Conservation (phyloP, 23 tunicate genomes). For the Trididemnum clinides region DNA sequence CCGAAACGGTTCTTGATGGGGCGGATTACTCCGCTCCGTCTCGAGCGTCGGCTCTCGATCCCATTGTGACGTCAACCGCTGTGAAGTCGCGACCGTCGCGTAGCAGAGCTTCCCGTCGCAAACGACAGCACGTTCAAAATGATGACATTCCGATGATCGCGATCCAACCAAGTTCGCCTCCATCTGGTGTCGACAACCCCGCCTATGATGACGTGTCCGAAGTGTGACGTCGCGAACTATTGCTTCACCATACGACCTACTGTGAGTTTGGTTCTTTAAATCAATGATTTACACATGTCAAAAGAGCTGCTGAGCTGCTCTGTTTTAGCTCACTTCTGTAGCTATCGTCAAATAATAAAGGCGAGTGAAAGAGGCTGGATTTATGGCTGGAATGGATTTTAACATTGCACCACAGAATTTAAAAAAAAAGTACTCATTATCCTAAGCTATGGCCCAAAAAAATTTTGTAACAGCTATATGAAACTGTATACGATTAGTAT, state of each 20-base stretch:
- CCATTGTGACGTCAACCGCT: constrained; percentile 61
- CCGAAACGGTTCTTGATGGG: constrained; percentile 61
- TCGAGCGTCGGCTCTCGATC: constrained; percentile 28
- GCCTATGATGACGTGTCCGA: constrained; percentile 39
- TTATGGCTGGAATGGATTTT: too few relatives aligned
- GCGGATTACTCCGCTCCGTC: constrained; percentile 36
- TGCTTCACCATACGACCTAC: too few relatives aligned
- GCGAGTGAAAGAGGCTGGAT: too few relatives aligned
- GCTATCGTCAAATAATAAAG: too few relatives aligned
- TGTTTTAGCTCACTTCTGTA: too few relatives aligned
- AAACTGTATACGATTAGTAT: too few relatives aligned
- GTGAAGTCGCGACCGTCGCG: constrained; percentile 37
- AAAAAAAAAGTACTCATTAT: too few relatives aligned
- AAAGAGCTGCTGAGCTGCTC: not conserved
- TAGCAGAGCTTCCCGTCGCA: constrained; percentile 26
- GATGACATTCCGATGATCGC: constrained; percentile 73
- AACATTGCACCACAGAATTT: too few relatives aligned
- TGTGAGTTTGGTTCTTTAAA: not conserved
- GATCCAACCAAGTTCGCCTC: not conserved
- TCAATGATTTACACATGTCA: not conserved
- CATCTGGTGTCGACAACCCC: constrained; percentile 40
- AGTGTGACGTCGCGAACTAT: not conserved
- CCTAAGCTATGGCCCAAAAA: too few relatives aligned
- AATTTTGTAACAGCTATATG: too few relatives aligned
- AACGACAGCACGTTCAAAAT: not conserved